Conservation (phyloP, 2,797 vertebrate genomes). For the Danio aesculapii region DNA sequence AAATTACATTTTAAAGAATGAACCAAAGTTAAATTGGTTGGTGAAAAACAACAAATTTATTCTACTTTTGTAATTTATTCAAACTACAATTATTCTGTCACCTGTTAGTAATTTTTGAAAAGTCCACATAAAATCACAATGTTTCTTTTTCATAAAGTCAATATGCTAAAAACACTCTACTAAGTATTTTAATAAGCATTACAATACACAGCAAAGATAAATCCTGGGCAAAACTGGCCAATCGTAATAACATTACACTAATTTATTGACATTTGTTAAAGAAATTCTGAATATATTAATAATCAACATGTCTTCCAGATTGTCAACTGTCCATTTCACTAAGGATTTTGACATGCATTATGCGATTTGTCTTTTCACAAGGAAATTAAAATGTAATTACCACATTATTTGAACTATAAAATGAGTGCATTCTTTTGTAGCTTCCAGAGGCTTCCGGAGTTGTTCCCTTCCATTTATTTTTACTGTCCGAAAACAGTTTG, state of each 20-base stretch:
- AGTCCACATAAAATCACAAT: too few relatives aligned
- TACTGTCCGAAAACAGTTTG: too few relatives aligned
- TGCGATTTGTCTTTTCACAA: neutral
- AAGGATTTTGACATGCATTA: neutral
- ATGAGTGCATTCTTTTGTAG: too few relatives aligned
- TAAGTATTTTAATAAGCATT: neutral
- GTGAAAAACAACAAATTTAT: too few relatives aligned
- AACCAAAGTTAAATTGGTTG: constrained; percentile 2
- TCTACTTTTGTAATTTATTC: too few relatives aligned
- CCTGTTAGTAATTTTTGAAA: too few relatives aligned
- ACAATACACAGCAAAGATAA: neutral
- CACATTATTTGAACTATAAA: too few relatives aligned
- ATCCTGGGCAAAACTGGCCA: neutral
- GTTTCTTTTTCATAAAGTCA: too few relatives aligned
- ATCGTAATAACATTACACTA: neutral
- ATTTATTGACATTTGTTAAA: neutral
- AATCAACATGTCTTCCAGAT: neutral
- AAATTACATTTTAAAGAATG: neutral
- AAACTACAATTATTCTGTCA: too few relatives aligned
- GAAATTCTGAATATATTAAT: neutral
- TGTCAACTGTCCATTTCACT: neutral
- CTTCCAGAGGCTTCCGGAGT: too few relatives aligned
- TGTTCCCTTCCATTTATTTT: too few relatives aligned
- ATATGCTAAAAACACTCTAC: neutral
- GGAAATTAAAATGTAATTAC: neutral